Evolutionary conservation across 2,888 invertebrate species (phyloP).

Genomic region (Tinea semifulvella): DNA sequence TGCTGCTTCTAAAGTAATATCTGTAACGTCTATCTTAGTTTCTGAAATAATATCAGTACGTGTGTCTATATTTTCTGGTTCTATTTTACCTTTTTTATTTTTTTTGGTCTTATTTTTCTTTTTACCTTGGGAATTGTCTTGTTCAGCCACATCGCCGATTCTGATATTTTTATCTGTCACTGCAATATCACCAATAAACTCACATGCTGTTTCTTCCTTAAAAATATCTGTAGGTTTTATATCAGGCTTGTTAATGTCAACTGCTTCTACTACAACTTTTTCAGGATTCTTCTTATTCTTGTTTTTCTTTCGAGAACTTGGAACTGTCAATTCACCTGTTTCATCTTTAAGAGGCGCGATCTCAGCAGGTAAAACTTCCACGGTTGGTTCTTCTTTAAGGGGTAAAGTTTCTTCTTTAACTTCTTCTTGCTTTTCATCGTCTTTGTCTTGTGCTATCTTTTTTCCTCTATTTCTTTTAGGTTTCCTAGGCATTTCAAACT

Average conservation of each 20-base stretch:
- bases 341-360: background rate
- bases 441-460: slow-evolving; percentile 40
- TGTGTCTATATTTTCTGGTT: slow-evolving; percentile 2
- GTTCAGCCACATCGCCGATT: slow-evolving; percentile 20
- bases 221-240: background rate
- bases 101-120: slow-evolving; percentile 40
- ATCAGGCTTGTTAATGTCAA: slow-evolving; percentile 13
- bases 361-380: slow-evolving; percentile 1
- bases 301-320: slow-evolving; percentile 44
- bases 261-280: slow-evolving; percentile 15
- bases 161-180: slow-evolving; percentile 14
- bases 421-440: slow-evolving; percentile 18
- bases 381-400: background rate
- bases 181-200: background rate
- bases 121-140: slow-evolving; percentile 31
- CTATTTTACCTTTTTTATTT: slow-evolving; percentile 14
- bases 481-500: slow-evolving; percentile 44
- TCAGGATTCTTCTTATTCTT: slow-evolving; percentile 34
- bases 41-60: background rate
- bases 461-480: slow-evolving; percentile 55
- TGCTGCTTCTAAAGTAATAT: slow-evolving; percentile 7
- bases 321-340: slow-evolving; percentile 22
- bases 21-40: slow-evolving; percentile 5
- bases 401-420: slow-evolving; percentile 7
- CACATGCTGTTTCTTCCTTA: background rate